phyloP scores from a whole-genome alignment of 2,888 invertebrate species.

The Paralinhomoeus sp. region DNA sequence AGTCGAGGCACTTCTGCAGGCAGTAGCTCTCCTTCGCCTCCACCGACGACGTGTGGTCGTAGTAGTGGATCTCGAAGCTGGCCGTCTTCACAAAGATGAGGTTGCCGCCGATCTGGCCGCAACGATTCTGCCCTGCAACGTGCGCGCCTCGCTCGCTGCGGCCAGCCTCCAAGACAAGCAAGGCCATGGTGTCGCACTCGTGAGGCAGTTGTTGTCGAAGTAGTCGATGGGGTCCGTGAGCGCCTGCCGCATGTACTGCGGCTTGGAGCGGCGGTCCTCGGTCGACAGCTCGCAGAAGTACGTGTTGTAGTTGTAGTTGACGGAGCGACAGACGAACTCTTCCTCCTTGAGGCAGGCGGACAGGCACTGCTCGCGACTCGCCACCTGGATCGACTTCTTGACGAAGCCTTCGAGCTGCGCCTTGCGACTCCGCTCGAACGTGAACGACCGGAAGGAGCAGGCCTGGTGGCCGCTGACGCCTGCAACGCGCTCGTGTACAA shows the following conservation, averaged over 20 bases:
- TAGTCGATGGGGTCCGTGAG: slow-evolving; percentile 31
- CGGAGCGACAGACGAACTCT: slow-evolving; percentile 33
- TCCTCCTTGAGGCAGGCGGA: slow-evolving; percentile 31
- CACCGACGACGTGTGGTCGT: slow-evolving; percentile 24
- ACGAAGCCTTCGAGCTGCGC: slow-evolving; percentile 31
- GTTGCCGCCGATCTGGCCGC: slow-evolving; percentile 24
- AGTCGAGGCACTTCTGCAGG: slow-evolving; percentile 24
- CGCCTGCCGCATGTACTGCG: slow-evolving; percentile 29
- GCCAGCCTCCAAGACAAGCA: background rate
- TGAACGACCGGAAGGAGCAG: slow-evolving; percentile 25
- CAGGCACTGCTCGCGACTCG: slow-evolving; percentile 31
- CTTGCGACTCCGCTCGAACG: slow-evolving; percentile 33
- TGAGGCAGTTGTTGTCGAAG: slow-evolving; percentile 35
- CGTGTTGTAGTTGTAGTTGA: slow-evolving; percentile 31
- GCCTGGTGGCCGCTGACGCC: slow-evolving; percentile 22
- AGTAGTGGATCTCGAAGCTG: slow-evolving; percentile 24
- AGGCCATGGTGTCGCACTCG: slow-evolving; percentile 22
- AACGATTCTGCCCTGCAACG: slow-evolving; percentile 21
- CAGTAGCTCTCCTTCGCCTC: slow-evolving; percentile 24
- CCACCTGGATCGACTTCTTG: slow-evolving; percentile 28
- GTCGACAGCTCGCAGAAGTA: slow-evolving; percentile 31
- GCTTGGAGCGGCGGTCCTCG: slow-evolving; percentile 33
- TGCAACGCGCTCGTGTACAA: no score
- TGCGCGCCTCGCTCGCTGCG: background rate
- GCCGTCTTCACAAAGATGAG: slow-evolving; percentile 24